Base-by-base conservation (phyloP, 1,140 invertebrate genomes). In the Zelostemma sp. region DNA sequence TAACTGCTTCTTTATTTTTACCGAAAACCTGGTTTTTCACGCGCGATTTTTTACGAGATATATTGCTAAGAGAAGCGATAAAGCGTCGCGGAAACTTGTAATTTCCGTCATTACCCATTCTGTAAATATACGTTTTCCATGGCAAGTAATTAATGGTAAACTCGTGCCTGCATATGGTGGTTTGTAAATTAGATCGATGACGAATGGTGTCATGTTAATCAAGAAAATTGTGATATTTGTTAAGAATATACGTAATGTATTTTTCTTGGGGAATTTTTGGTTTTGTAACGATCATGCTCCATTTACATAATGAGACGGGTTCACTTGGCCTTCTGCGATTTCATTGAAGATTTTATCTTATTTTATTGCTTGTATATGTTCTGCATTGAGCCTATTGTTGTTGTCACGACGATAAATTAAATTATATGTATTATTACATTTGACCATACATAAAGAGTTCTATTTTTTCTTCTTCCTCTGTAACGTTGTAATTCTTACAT, bases 361-460 rank as follows among this genome's bases (percentile, higher is more conserved):
- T 72, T 65, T 79, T 79, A 78, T 80, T 69, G 76, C 66, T 74
- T 80, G 78, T 81, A 81, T 53, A 80, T 79, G 79, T 21, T 79
- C 75, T 80, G 79, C 72, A 78, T 78, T 76, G 63, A 62, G 59
- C 58, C 72, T 74, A 68, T 60, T 59, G 70, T 73, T 67, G 56
- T 75, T 76, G 59, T 74, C 72, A 76, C 56, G 70, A 65, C 70
- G 33, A 75, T 60, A 49, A 50, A 75, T 77, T 71, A 75, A 66
- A 68, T 46, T 33, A 47, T 59, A 55, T 73, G 54, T 62, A 68
- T 63, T 61, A 65, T 58, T 61, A 65, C 53, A 16, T n/a, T 46
- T 53, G 14, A 61, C 45, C 14, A 46, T 48, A 38, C n/a, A n/a
- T n/a, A n/a, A n/a, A n/a, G n/a, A n/a, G n/a, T n/a, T n/a, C n/a